phyloP scores from a whole-genome alignment of 53 echinoderm and acorn worm genomes.

The Astropecten irregularis region DNA sequence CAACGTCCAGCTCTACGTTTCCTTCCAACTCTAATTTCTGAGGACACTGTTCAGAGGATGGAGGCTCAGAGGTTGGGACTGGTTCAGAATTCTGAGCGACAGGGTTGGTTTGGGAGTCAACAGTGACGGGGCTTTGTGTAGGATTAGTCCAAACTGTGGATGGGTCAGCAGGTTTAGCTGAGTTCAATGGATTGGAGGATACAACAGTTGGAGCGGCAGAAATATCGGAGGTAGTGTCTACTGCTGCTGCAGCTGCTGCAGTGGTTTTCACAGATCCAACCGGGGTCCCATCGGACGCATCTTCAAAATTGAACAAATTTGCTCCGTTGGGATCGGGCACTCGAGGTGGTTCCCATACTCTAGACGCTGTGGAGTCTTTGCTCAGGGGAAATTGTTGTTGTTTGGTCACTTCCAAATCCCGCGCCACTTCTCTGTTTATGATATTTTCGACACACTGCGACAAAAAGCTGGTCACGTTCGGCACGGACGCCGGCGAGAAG shows the following conservation, averaged over 20 bases:
- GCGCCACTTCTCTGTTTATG: slow-evolving; percentile 44
- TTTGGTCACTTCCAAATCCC: slow-evolving; percentile 13
- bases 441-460: slow-evolving; percentile 48
- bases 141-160: slow-evolving; percentile 38
- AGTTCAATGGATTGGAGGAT: slow-evolving; percentile 13
- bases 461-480: slow-evolving; percentile 35
- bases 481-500: slow-evolving; percentile 27
- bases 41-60: slow-evolving; percentile 14
- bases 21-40: slow-evolving; percentile 8
- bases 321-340: slow-evolving; percentile 22
- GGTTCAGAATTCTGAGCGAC: slow-evolving; percentile 29
- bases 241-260: slow-evolving; percentile 7
- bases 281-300: slow-evolving; percentile 1
- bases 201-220: background rate
- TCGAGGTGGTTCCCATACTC: slow-evolving; percentile 39
- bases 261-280: background rate
- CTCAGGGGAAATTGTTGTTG: slow-evolving; percentile 14
- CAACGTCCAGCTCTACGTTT: slow-evolving; percentile 13
- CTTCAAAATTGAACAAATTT: slow-evolving; percentile 1
- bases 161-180: background rate
- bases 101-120: slow-evolving; percentile 13
- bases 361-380: slow-evolving; percentile 23
- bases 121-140: slow-evolving; percentile 17
- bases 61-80: background rate
- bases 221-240: slow-evolving; percentile 14